Evolutionary conservation across 2,797 vertebrate genomes (phyloP).

Genomic region (Pelobates cultripes): DNA sequence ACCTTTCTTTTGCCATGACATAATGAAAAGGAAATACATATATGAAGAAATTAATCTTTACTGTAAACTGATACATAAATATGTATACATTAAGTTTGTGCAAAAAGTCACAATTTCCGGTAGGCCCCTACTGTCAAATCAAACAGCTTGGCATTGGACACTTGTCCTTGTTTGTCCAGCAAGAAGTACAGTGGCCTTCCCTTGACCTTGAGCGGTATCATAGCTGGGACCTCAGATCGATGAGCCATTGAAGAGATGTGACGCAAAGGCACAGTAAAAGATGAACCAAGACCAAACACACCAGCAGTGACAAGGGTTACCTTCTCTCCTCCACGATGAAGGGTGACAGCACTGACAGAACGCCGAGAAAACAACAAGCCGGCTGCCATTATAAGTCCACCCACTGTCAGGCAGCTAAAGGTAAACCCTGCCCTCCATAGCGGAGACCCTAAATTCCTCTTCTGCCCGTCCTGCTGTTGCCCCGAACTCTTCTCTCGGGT

Average conservation of each 20-base stretch:
- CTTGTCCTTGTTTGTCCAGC: conserved; percentile 82
- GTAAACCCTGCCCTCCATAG: conserved; percentile 84
- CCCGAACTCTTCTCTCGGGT: conserved; percentile 35
- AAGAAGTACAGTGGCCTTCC: conserved; percentile 85
- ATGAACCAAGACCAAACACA: conserved; percentile 72
- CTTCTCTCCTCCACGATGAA: conserved; percentile 77
- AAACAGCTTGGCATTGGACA: conserved; percentile 81
- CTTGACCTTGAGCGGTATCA: conserved; percentile 84
- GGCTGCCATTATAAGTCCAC: conserved; percentile 70
- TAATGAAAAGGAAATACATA: neutral
- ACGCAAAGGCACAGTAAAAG: conserved; percentile 77
- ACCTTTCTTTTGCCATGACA: neutral
- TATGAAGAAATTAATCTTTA: neutral
- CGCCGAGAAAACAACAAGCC: conserved; percentile 79
- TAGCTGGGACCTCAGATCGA: conserved; percentile 78
- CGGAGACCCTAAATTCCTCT: conserved; percentile 73
- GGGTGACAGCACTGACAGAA: conserved; percentile 77
- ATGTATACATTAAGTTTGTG: neutral
- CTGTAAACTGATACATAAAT: conserved; percentile 21
- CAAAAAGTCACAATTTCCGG: conserved; percentile 67
- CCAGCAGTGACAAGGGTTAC: conserved; percentile 82
- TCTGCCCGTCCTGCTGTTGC: conserved; percentile 54
- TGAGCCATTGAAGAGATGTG: conserved; percentile 84
- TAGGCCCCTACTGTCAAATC: conserved; percentile 87
- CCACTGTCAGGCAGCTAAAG: conserved; percentile 74